Conservation (phyloP, 1,140 invertebrate species). For the Trissolcus basalis region DNA sequence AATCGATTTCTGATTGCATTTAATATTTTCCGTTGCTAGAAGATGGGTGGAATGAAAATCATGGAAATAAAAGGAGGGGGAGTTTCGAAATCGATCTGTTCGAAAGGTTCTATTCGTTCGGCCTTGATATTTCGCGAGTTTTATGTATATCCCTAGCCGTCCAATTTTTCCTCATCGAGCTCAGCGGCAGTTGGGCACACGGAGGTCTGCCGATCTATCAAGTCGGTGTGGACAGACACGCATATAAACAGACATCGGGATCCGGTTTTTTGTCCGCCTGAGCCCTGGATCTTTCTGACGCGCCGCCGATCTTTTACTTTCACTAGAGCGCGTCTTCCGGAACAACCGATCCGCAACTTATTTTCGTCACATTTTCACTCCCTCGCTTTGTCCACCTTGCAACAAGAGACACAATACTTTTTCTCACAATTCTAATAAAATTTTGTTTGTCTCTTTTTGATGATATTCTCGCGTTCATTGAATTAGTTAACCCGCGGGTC, state of each 20-base stretch:
- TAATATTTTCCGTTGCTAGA: too few species aligned
- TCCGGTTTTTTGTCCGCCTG: constrained; percentile 53
- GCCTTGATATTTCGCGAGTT: constrained; percentile 32
- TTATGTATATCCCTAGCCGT: constrained; percentile 33
- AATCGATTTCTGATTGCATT: too few species aligned
- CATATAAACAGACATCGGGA: constrained; percentile 50
- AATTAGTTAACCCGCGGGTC: constrained; percentile 32
- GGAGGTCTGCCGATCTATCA: constrained; percentile 26
- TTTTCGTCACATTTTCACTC: too few species aligned
- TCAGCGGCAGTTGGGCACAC: constrained; percentile 8
- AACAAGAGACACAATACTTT: too few species aligned
- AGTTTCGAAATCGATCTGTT: constrained; percentile 10
- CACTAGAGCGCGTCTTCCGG: constrained; percentile 36
- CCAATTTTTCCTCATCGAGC: constrained; percentile 13
- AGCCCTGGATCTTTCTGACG: constrained; percentile 48
- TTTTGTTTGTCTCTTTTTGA: too few species aligned
- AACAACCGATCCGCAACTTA: constrained; percentile 9
- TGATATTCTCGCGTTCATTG: too few species aligned
- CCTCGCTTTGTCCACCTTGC: too few species aligned
- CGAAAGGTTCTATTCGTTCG: constrained; percentile 13
- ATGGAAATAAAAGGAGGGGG: not conserved
- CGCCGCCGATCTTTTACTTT: constrained; percentile 45
- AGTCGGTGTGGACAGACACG: constrained; percentile 29
- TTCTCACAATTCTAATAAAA: too few species aligned
- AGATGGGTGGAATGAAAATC: not conserved